Evolutionary conservation across 2,113 vertebrate genomes (phyloP).

Genomic region (Poecile atricapillus): DNA sequence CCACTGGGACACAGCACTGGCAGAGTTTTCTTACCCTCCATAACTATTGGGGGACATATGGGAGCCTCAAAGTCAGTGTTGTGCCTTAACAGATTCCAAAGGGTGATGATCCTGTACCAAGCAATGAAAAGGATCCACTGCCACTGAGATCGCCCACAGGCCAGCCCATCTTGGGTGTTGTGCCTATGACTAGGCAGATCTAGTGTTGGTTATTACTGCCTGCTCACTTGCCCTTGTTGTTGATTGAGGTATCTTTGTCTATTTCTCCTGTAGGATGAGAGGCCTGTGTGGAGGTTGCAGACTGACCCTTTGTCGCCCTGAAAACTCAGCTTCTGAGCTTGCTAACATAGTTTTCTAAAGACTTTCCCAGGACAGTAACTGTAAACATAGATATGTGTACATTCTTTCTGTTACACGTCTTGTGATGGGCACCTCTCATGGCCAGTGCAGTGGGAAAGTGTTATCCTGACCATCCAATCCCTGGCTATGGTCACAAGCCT

Average conservation of each 20-base stretch:
- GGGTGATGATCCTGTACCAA: neutral
- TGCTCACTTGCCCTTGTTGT: neutral
- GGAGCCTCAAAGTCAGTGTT: neutral
- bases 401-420: too few species aligned
- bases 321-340: too few species aligned
- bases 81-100: neutral
- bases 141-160: neutral
- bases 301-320: neutral
- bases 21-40: neutral
- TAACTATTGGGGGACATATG: neutral
- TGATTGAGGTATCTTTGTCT: neutral
- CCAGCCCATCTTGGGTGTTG: neutral
- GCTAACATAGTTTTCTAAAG: too few species aligned
- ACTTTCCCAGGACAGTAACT: too few species aligned
- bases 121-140: neutral
- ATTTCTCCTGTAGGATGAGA: neutral
- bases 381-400: too few species aligned
- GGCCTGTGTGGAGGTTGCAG: neutral
- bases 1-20: neutral
- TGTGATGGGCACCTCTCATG: too few species aligned
- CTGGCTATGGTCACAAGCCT: too few species aligned
- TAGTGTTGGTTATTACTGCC: neutral
- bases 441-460: too few species aligned
- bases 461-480: too few species aligned
- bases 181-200: neutral